phyloP scores from a whole-genome alignment of 2,888 invertebrate species.

The Dromius quadrimaculatus region DNA sequence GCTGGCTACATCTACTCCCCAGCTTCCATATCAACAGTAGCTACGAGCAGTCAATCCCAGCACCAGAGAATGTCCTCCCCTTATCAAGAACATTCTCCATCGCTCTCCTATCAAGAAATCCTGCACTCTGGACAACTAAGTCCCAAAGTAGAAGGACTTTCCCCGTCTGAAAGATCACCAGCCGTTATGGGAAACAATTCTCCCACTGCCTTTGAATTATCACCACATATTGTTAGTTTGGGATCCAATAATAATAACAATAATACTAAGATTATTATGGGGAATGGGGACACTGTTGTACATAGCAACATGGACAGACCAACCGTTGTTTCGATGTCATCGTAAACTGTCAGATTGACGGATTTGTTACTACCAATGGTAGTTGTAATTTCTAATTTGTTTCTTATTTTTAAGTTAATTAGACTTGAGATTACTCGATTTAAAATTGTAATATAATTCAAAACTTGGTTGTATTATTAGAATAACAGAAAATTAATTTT shows the following conservation, averaged over 20 bases:
- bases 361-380: neutral
- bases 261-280: slow-evolving; percentile 60
- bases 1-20: slow-evolving; percentile 58
- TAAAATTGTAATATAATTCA: slow-evolving; percentile 1
- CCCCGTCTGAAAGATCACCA: slow-evolving; percentile 36
- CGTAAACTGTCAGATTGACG: slow-evolving; percentile 52
- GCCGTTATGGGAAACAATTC: slow-evolving; percentile 40
- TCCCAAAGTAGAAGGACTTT: slow-evolving; percentile 46
- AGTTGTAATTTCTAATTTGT: neutral
- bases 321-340: slow-evolving; percentile 64
- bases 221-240: slow-evolving; percentile 60
- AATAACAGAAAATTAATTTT: neutral
- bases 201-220: slow-evolving; percentile 56
- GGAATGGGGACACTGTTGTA: slow-evolving; percentile 59
- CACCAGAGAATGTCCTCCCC: slow-evolving; percentile 58
- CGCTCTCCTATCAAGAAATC: slow-evolving; percentile 61
- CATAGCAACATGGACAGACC: slow-evolving; percentile 60
- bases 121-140: slow-evolving; percentile 60
- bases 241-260: slow-evolving; percentile 60
- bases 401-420: neutral
- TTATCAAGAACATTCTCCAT: slow-evolving; percentile 60
- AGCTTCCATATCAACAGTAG: slow-evolving; percentile 54
- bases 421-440: slow-evolving; percentile 13
- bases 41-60: slow-evolving; percentile 57
- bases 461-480: slow-evolving; percentile 17